phyloP scores from a whole-genome alignment of 1,140 invertebrate genomes.

The Trichoplusia ni region DNA sequence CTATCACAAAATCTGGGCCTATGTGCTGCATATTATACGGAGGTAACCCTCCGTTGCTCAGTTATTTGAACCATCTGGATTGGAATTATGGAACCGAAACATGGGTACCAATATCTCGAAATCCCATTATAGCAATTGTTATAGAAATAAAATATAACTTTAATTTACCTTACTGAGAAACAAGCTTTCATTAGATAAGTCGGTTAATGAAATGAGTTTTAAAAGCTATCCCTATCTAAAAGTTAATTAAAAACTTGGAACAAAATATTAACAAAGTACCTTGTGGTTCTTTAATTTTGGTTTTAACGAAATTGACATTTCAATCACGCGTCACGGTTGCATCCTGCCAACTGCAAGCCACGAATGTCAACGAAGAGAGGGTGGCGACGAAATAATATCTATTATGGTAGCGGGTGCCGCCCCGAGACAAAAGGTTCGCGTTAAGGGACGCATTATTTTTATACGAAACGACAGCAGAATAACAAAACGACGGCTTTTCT shows the following conservation, averaged over 20 bases:
- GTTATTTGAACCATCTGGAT: constrained; percentile 29
- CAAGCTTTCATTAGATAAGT: no score
- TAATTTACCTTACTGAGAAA: no score
- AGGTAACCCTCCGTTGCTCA: constrained; percentile 25
- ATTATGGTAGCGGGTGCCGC: constrained; percentile 58
- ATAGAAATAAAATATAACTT: no score
- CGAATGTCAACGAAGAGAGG: constrained; percentile 74
- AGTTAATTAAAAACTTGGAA: neutral
- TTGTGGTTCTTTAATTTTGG: constrained; percentile 1
- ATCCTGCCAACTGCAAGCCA: constrained; percentile 71
- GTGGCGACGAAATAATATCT: constrained; percentile 63
- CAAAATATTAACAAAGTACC: neutral
- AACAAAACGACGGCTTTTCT: constrained; percentile 71
- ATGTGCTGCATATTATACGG: constrained; percentile 25
- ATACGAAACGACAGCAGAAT: constrained; percentile 73
- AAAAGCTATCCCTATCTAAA: neutral
- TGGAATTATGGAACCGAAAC: constrained; percentile 24
- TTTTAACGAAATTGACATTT: constrained; percentile 48
- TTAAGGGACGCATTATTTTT: constrained; percentile 75
- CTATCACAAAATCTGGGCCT: constrained; percentile 71
- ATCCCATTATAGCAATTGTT: no score
- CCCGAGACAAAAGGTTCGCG: constrained; percentile 70
- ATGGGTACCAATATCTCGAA: no score
- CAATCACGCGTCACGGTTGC: constrained; percentile 73
- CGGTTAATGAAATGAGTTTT: neutral